Evolutionary conservation across 2,797 vertebrate species (phyloP).

Genomic region (Gephyroberyx darwinii): DNA sequence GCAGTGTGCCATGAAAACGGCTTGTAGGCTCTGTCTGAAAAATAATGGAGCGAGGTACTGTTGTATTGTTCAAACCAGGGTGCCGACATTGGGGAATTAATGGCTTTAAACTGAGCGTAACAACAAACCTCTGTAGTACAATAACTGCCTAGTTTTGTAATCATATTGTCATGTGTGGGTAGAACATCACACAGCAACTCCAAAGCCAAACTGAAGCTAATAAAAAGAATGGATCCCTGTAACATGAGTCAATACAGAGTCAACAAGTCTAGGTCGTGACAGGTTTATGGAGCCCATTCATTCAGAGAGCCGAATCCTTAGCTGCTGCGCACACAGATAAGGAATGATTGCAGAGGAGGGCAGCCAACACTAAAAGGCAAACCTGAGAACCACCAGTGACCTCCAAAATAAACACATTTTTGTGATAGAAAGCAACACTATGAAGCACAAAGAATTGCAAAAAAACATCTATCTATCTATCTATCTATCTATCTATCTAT

Average conservation of each 20-base stretch:
- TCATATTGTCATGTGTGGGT: constrained; percentile 42
- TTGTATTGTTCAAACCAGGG: too few relatives aligned
- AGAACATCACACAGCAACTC: constrained; percentile 46
- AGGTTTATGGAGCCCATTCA: constrained; percentile 70
- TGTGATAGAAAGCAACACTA: not conserved
- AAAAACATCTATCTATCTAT: too few relatives aligned
- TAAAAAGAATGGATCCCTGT: constrained; percentile 65
- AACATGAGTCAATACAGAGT: constrained; percentile 62
- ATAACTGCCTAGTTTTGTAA: constrained; percentile 44
- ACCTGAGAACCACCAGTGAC: constrained; percentile 40
- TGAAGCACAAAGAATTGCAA: constrained; percentile 21
- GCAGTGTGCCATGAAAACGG: not conserved
- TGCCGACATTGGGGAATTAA: too few relatives aligned
- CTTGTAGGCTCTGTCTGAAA: not conserved
- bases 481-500: not conserved
- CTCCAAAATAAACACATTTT: constrained; percentile 41
- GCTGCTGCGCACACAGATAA: constrained; percentile 71
- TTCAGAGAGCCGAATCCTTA: constrained; percentile 52
- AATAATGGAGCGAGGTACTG: not conserved
- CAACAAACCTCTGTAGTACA: constrained; percentile 4
- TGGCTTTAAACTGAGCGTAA: not conserved
- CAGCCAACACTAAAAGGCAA: constrained; percentile 61
- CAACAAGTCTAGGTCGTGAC: constrained; percentile 70
- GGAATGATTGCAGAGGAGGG: constrained; percentile 46
- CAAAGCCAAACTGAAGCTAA: constrained; percentile 56